These are phyloP conservation scores for Phyllostomus hastatus DNA, from an alignment of 2,113 vertebrate species.

Conservation along the genomic window DNA sequence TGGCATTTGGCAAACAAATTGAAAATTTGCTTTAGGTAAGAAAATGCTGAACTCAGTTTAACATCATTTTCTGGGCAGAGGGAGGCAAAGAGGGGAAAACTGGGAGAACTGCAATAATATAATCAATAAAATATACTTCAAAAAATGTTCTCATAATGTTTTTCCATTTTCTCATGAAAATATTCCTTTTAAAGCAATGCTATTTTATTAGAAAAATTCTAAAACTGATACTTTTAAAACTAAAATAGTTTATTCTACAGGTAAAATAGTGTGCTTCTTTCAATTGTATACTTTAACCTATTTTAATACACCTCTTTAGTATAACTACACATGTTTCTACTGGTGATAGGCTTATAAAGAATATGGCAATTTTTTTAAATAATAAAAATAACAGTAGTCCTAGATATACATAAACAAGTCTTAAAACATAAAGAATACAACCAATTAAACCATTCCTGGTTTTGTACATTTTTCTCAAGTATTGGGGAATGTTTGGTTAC, in stretches of 20 bases:
- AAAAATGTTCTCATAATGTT: neutral
- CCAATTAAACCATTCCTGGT: neutral
- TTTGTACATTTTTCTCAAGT: slow-evolving; percentile 33
- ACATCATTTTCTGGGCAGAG: neutral
- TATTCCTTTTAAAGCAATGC: slow-evolving; percentile 26
- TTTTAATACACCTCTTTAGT: slow-evolving; percentile 1
- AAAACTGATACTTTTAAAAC: slow-evolving; percentile 25
- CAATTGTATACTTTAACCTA: slow-evolving; percentile 8
- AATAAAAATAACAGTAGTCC: slow-evolving; percentile 48
- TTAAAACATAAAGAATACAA: slow-evolving; percentile 41
- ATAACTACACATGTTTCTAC: neutral
- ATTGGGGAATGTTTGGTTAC: slow-evolving; percentile 41
- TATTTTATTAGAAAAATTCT: slow-evolving; percentile 41
- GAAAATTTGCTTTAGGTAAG: slow-evolving; percentile 2
- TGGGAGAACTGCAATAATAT: no score
- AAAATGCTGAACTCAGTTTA: slow-evolving; percentile 39
- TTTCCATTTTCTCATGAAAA: neutral
- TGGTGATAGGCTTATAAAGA: neutral
- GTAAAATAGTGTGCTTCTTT: neutral
- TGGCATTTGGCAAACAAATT: slow-evolving; percentile 47
- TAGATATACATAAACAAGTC: slow-evolving; percentile 17
- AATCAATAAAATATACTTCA: no score
- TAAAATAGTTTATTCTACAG: neutral
- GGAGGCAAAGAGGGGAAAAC: no score
- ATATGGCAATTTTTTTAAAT: neutral